A percentile compares a stretch with the other conserved stretches of the same genome.
Evolutionary conservation across 23 tunicate species (phyloP).

Genomic region (Trididemnum clinides): DNA sequence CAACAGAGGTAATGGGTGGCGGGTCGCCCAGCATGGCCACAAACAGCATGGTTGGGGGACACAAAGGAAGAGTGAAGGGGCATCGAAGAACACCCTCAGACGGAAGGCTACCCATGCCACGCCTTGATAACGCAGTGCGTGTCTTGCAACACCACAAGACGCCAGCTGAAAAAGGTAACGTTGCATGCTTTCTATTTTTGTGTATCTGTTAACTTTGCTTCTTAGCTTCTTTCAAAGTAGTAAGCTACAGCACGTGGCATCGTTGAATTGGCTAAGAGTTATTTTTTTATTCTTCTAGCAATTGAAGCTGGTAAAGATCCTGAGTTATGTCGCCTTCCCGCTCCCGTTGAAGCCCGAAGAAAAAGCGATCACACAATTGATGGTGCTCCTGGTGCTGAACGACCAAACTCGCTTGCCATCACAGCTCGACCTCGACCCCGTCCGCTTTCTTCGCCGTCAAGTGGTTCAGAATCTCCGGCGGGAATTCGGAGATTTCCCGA

Average conservation of each 20-base stretch:
- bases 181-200: no score
- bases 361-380: slow-evolving; percentile 52
- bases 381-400: slow-evolving; percentile 31
- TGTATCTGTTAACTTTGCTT: neutral
- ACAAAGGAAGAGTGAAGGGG: slow-evolving; percentile 35
- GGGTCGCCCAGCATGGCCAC: slow-evolving; percentile 2
- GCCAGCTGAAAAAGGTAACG: slow-evolving; percentile 82
- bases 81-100: slow-evolving; percentile 89
- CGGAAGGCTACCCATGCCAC: slow-evolving; percentile 84
- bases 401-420: slow-evolving; percentile 77
- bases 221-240: no score
- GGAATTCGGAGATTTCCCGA: slow-evolving; percentile 45
- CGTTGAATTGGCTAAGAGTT: no score
- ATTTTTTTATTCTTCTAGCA: no score
- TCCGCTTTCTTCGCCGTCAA: slow-evolving; percentile 55
- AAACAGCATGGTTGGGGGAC: neutral
- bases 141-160: slow-evolving; percentile 78
- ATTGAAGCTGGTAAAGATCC: slow-evolving; percentile 75
- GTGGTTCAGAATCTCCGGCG: slow-evolving; percentile 61
- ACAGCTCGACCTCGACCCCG: slow-evolving; percentile 83
- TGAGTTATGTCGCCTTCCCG: slow-evolving; percentile 89
- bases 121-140: slow-evolving; percentile 81
- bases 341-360: slow-evolving; percentile 63
- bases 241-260: no score
- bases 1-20: slow-evolving; percentile 69